These are phyloP conservation scores for Chelmon rostratus DNA, from an alignment of 2,797 vertebrate species.

Conservation along the genomic window DNA sequence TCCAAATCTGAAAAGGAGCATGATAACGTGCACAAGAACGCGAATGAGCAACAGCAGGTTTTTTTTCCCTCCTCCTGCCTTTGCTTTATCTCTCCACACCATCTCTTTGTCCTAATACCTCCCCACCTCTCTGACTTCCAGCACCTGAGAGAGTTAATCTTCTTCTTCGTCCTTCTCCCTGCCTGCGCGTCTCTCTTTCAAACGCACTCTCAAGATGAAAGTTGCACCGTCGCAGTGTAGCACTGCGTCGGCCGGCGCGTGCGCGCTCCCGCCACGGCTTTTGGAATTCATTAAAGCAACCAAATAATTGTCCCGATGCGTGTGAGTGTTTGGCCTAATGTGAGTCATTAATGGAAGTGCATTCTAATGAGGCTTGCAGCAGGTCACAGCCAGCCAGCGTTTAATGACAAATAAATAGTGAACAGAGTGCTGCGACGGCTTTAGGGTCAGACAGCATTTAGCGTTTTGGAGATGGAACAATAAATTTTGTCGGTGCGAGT, in stretches of 20 bases:
- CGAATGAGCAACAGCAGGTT: slow-evolving; percentile 6
- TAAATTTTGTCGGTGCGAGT: slow-evolving; percentile 19
- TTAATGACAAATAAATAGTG: slow-evolving; percentile 74
- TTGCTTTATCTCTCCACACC: background rate
- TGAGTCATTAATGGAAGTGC: slow-evolving; percentile 67
- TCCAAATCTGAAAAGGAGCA: slow-evolving; percentile 13
- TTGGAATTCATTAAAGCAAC: slow-evolving; percentile 42
- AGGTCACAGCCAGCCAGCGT: slow-evolving; percentile 66
- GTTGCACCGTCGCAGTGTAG: background rate
- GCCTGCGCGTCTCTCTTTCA: slow-evolving; percentile 15
- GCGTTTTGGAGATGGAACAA: slow-evolving; percentile 44
- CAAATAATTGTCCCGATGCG: slow-evolving; percentile 28
- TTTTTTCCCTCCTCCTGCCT: background rate
- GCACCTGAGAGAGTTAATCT: slow-evolving; percentile 4
- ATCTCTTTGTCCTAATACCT: background rate
- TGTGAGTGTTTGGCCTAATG: slow-evolving; percentile 44
- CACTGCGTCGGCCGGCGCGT: background rate
- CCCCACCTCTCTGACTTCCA: slow-evolving; percentile 42
- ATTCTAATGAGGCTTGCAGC: slow-evolving; percentile 73
- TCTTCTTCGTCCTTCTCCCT: slow-evolving; percentile 1
- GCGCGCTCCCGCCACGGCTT: background rate
- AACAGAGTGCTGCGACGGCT: slow-evolving; percentile 37
- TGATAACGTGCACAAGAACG: background rate
- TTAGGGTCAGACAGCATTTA: slow-evolving; percentile 54
- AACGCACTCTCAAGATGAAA: slow-evolving; percentile 46